These are phyloP conservation scores for Nomada ruficornis DNA, from an alignment of 2,888 invertebrate genomes.

Conservation along the genomic window DNA sequence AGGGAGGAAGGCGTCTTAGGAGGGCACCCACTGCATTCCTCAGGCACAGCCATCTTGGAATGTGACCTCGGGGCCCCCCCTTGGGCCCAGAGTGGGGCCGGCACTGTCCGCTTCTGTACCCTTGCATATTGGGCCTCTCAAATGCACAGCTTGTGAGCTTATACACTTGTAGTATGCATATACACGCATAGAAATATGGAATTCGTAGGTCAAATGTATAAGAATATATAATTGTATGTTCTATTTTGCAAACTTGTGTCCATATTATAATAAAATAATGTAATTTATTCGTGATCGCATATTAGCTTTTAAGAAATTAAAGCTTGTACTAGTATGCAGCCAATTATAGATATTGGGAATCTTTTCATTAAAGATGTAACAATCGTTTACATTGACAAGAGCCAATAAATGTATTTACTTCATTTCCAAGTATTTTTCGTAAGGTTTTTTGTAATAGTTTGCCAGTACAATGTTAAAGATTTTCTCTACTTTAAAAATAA, in stretches of 20 bases:
- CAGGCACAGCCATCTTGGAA: constrained; percentile 85
- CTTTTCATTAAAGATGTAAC: constrained; percentile 19
- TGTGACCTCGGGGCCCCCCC: constrained; percentile 84
- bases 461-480: background rate
- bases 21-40: constrained; percentile 84
- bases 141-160: constrained; percentile 7
- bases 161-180: background rate
- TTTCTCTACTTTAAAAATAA: background rate
- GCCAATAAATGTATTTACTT: constrained; percentile 34
- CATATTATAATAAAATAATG: background rate
- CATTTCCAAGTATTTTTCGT: constrained; percentile 14
- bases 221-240: background rate
- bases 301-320: background rate
- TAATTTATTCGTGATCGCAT: background rate
- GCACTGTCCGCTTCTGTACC: constrained; percentile 62
- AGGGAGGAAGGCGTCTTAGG: constrained; percentile 82
- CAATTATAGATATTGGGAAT: constrained; percentile 8
- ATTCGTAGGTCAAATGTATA: constrained; percentile 5
- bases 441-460: constrained; percentile 14
- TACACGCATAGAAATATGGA: constrained; percentile 9
- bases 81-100: constrained; percentile 79
- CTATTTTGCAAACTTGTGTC: background rate
- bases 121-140: constrained; percentile 36
- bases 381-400: constrained; percentile 26
- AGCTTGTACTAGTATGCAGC: background rate